Evolutionary conservation across 2,888 invertebrate species (phyloP).

Genomic region (Alitta virens): DNA sequence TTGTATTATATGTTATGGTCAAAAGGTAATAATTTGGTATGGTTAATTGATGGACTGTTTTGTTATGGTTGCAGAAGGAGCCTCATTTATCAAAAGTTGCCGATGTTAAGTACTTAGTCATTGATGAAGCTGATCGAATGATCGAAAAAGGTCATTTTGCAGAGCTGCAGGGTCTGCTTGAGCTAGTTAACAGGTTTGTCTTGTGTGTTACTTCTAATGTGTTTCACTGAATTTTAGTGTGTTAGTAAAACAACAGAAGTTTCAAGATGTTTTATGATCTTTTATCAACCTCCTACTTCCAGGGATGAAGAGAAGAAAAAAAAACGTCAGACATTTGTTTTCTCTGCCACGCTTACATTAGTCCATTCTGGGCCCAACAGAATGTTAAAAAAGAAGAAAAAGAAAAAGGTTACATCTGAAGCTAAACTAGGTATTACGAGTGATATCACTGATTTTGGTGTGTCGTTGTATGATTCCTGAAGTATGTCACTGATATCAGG

Average conservation of each 20-base stretch:
- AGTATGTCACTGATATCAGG: no score
- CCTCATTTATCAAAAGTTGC: constrained; percentile 47
- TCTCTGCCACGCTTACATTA: constrained; percentile 93
- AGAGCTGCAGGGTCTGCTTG: constrained; percentile 79
- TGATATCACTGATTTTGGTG: no score
- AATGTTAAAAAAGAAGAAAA: constrained; percentile 42
- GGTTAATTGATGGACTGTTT: no score
- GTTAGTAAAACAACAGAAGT: no score
- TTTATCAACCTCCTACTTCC: neutral
- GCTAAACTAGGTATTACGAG: constrained; percentile 59
- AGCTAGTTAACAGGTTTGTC: constrained; percentile 67
- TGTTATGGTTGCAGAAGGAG: constrained; percentile 60
- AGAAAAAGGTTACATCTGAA: constrained; percentile 42
- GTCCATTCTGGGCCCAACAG: constrained; percentile 76
- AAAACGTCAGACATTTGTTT: constrained; percentile 86
- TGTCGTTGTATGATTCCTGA: no score
- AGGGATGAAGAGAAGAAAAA: constrained; percentile 58
- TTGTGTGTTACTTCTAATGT: neutral
- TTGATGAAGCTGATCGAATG: constrained; percentile 99
- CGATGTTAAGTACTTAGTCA: constrained; percentile 70
- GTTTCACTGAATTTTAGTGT: no score
- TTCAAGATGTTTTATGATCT: no score
- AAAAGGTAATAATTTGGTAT: constrained; percentile 1
- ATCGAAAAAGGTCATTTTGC: constrained; percentile 93
- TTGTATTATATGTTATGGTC: constrained; percentile 1